Base-by-base conservation (phyloP, 1,140 invertebrate genomes). In the Drosophila neocordata region DNA sequence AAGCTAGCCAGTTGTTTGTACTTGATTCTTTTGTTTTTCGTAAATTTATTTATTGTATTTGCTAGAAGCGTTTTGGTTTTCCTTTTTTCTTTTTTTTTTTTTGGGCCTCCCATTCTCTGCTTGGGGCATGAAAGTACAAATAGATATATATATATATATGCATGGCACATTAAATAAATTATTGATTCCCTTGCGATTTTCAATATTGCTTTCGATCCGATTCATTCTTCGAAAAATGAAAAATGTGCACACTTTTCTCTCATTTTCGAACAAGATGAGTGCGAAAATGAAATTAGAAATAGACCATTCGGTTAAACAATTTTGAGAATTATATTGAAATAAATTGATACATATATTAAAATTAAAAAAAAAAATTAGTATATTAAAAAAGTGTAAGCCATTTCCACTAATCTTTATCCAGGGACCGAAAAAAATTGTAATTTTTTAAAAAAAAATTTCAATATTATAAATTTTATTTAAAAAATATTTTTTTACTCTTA, bases 1-100 rank as follows among this genome's bases (percentile, higher is more conserved):
- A 87, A 85, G 65, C 63, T 65, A 7, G 24, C 37, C 69, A 37
- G 22, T 64, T 67, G 81, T 68, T 77, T 68, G 69, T 85, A 85
- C 69, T 81, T 59, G 38, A 68, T 73, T 24, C 62, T 64, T 51
- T 66, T 41, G 66, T 63, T 69, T 57, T 73, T 67, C 51, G 70
- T 75, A 65, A 55, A 70, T 67, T 77, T 77, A 61, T 73, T 62
- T 63, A 51, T 48, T 48, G 41, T 20, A 48, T 48, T 48, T 48
- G 48, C 18, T 24, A 41, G 37, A 2, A 8, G 9, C 13, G 15
- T n/a, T n/a, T n/a, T n/a, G 31, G 44, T 48, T 37, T 60, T 60
- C 8, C 8, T 31, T 38, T 7, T 18, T 18, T 22, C 35, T 27
- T 38, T 71, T 35, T 18, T 31, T 51, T 5, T 13, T 44, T 48